Evolutionary conservation across 2,888 invertebrate genomes (phyloP).

Genomic region (Chydorus sphaericus): DNA sequence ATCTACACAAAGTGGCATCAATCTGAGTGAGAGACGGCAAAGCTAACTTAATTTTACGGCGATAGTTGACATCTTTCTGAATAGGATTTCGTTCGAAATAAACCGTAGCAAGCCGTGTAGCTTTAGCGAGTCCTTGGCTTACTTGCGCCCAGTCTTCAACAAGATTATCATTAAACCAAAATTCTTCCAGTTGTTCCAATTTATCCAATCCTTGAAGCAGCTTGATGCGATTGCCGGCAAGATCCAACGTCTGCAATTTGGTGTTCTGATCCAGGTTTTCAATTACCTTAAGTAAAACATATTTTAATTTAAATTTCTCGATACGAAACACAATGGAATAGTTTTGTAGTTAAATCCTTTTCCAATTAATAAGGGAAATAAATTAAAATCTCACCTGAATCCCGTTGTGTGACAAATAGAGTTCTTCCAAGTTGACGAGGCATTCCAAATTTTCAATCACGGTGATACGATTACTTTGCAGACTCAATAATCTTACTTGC

Average conservation of each 20-base stretch:
- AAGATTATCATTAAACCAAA: constrained; percentile 91
- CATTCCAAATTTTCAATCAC: constrained; percentile 72
- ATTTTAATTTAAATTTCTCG: neutral
- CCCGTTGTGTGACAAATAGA: constrained; percentile 90
- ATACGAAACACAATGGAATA: neutral
- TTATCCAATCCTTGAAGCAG: constrained; percentile 61
- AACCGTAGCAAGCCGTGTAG: constrained; percentile 42
- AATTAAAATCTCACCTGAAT: too few relatives aligned
- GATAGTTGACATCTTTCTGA: constrained; percentile 61
- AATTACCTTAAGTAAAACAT: constrained; percentile 32
- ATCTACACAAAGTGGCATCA: constrained; percentile 84
- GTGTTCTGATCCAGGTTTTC: constrained; percentile 57
- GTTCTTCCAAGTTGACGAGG: constrained; percentile 58
- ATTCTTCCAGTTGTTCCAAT: constrained; percentile 67
- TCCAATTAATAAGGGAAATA: neutral
- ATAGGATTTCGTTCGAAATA: constrained; percentile 91
- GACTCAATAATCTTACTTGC: constrained; percentile 61
- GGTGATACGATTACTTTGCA: constrained; percentile 69
- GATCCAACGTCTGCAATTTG: constrained; percentile 68
- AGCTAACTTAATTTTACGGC: constrained; percentile 75
- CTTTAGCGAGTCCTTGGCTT: constrained; percentile 43
- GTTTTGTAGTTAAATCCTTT: neutral
- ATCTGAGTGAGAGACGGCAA: constrained; percentile 79
- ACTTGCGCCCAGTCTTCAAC: constrained; percentile 72
- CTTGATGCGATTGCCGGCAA: constrained; percentile 74